phyloP scores from a whole-genome alignment of 2,888 invertebrate genomes.

The Stenolophus ochropezus region DNA sequence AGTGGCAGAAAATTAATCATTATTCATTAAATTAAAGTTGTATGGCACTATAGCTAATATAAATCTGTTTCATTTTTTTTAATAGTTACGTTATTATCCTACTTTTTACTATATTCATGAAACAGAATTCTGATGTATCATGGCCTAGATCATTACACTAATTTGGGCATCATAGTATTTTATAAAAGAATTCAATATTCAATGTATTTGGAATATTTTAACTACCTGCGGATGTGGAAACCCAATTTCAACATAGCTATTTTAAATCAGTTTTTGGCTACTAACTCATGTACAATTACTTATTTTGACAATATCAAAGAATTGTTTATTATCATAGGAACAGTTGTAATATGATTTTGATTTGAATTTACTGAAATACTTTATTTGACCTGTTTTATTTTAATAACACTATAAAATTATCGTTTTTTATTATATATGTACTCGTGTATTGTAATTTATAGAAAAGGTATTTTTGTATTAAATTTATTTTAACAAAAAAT shows the following conservation, averaged over 20 bases:
- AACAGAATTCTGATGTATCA: not conserved
- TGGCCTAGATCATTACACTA: not conserved
- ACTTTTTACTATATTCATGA: too few species aligned
- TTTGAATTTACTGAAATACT: not conserved
- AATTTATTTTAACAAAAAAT: too few species aligned
- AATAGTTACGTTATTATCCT: too few species aligned
- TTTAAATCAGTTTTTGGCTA: not conserved
- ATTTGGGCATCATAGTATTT: not conserved
- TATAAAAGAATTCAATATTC: not conserved
- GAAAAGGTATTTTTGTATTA: too few species aligned
- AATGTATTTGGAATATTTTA: constrained; percentile 14
- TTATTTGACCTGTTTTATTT: not conserved
- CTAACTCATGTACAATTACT: not conserved
- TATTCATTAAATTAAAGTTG: too few species aligned
- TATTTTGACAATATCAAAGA: not conserved
- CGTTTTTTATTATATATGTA: too few species aligned
- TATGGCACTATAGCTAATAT: too few species aligned
- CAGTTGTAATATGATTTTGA: not conserved
- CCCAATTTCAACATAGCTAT: constrained; percentile 10
- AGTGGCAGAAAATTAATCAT: too few species aligned
- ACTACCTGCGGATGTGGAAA: constrained; percentile 16
- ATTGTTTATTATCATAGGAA: not conserved
- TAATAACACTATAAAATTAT: not conserved
- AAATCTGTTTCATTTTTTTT: too few species aligned
- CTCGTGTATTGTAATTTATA: too few species aligned